These are phyloP conservation scores for Spheniscus humboldti DNA, from an alignment of 2,797 vertebrate species.

Conservation along the genomic window DNA sequence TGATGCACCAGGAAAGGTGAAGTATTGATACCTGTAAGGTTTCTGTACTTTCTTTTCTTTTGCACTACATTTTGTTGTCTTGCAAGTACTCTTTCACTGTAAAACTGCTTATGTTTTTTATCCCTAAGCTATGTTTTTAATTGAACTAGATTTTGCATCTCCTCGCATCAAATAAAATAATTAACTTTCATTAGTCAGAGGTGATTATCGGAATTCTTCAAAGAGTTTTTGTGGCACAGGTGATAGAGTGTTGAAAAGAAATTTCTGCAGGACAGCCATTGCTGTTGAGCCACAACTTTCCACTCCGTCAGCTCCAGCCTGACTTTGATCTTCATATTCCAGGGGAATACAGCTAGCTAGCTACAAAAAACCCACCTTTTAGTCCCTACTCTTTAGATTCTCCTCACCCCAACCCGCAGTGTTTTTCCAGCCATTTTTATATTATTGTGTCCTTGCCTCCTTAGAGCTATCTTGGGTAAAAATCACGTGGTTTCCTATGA, in stretches of 20 bases:
- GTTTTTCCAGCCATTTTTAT: neutral
- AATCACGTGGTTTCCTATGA: neutral
- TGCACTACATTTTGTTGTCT: neutral
- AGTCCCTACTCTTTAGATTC: neutral
- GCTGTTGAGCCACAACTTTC: neutral
- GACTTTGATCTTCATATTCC: neutral
- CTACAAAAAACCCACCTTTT: neutral
- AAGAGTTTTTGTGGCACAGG: neutral
- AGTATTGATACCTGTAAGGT: neutral
- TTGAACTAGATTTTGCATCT: neutral
- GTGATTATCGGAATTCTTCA: neutral
- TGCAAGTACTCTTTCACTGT: neutral
- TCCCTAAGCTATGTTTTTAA: neutral
- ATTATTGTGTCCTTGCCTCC: neutral
- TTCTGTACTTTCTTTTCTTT: neutral
- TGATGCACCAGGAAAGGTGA: neutral
- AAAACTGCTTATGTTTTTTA: neutral
- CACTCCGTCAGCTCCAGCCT: neutral
- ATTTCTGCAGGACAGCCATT: neutral
- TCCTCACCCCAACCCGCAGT: fast-evolving
- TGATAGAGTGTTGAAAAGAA: neutral
- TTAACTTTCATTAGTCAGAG: neutral
- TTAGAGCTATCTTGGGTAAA: neutral
- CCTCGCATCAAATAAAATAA: neutral
- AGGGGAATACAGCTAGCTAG: neutral